Base-by-base conservation (phyloP, 2,113 vertebrate genomes). In the Triplophysa siluroides region DNA sequence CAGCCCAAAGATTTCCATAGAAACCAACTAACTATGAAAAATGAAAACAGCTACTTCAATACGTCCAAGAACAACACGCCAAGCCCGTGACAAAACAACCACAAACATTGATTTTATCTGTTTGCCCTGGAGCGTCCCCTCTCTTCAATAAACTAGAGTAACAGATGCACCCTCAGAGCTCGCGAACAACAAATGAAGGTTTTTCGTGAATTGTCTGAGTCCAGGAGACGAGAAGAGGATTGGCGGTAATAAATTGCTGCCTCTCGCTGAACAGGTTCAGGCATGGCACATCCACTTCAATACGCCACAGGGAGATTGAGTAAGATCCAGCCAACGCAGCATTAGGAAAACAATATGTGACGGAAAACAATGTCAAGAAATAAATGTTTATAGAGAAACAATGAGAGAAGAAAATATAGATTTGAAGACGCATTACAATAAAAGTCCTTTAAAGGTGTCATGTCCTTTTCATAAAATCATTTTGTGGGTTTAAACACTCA, bases 101-200 rank as follows among this genome's bases (percentile, higher is more conserved):
- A 9, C 58, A 45, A 9, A 63, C 41, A 75, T 63, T 75, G 72
- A 75, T 75, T 75, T 63, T 8, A 75, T 75, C 58, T 47, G 47
- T 75, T 38, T 19, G 38, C 14, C 21, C 7, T 45, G 38, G 45
- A 23, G 72, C 41, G 58, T 75, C 58, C 43, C 41, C 1, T 10
- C 38, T 24, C 23, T 62, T 75, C 72, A 75, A 75, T 75, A 63
- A 63, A 65, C 50, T 73, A 14, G 45, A 65, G 45, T 18, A 14
- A 50, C 16, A 70, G 45, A 64, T 73, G 33, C 68, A 73, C 33
- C 21, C 21, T 80, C 45, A 80, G 29, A 24, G 58, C 58, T 41
- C 26, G 47, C 47, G 29, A 23, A 4, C 29, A 63, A 18, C 24
- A 33, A 61, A 61, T 56, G 26, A 73, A 58, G 19, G 19, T 64